Evolutionary conservation across 2,888 invertebrate genomes (phyloP).

Genomic region (Harpalus rubripes): DNA sequence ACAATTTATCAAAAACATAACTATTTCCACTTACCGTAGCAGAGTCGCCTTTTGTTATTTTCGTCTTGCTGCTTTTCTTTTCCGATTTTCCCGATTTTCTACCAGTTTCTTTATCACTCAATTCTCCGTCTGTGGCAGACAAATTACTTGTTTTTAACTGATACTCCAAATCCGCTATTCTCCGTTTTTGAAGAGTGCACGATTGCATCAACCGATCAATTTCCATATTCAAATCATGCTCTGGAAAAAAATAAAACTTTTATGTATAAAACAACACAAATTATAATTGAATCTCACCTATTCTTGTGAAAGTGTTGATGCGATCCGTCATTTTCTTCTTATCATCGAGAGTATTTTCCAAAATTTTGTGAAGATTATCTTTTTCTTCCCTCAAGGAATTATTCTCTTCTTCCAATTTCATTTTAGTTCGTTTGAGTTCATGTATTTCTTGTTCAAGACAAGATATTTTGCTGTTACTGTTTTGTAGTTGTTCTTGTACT

Average conservation of each 20-base stretch:
- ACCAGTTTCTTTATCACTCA: background rate
- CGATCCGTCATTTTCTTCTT: constrained; percentile 80
- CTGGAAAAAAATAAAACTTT: constrained; percentile 74
- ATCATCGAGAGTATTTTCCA: constrained; percentile 80
- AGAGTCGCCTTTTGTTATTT: too few species aligned
- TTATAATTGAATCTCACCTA: constrained; percentile 76
- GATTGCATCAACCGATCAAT: constrained; percentile 78
- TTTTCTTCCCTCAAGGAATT: constrained; percentile 80
- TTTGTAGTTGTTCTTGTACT: constrained; percentile 78
- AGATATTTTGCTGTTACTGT: constrained; percentile 77
- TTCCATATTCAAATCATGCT: constrained; percentile 79
- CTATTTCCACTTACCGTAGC: too few species aligned
- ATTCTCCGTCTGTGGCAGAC: background rate
- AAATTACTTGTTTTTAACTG: constrained; percentile 47
- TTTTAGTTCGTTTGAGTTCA: constrained; percentile 77
- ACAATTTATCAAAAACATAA: too few species aligned
- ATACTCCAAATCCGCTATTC: constrained; percentile 77
- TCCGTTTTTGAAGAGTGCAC: constrained; percentile 76
- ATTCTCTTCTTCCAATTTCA: constrained; percentile 77
- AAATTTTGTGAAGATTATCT: constrained; percentile 79
- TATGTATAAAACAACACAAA: background rate
- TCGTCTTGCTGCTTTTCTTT: background rate
- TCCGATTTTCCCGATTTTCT: background rate
- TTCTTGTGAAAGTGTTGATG: constrained; percentile 81
- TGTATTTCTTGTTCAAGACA: constrained; percentile 78